Evolutionary conservation across 2,888 invertebrate genomes (phyloP).

Genomic region (Coremacera marginata): DNA sequence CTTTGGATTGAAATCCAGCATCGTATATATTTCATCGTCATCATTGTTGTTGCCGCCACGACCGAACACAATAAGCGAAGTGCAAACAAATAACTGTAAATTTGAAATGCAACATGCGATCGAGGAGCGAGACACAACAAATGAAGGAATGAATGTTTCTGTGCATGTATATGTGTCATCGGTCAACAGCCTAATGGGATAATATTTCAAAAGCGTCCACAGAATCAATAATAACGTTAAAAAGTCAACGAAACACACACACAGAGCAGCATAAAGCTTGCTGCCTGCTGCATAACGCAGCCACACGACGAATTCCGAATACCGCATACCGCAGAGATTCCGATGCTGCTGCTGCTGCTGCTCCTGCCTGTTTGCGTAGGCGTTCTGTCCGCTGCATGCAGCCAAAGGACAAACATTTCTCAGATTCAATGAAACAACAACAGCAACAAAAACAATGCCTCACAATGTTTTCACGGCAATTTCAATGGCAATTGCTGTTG

Average conservation of each 20-base stretch:
- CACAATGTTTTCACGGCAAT: neutral
- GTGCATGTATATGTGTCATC: neutral
- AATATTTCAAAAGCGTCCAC: constrained; percentile 37
- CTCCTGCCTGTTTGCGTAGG: neutral
- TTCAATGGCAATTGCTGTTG: neutral
- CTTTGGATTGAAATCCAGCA: neutral
- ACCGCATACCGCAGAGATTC: neutral
- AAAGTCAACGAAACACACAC: constrained; percentile 9
- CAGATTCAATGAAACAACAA: neutral
- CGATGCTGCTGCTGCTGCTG: neutral
- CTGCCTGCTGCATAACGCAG: neutral
- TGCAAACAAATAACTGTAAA: constrained; percentile 35
- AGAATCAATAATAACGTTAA: constrained; percentile 35
- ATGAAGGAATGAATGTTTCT: neutral
- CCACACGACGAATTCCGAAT: constrained; percentile 1
- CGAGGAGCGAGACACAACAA: neutral
- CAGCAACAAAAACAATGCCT: neutral
- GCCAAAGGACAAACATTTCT: neutral
- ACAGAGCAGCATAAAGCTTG: neutral
- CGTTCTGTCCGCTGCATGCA: neutral
- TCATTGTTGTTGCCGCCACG: constrained; percentile 5
- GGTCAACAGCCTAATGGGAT: constrained; percentile 28
- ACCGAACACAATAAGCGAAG: constrained; percentile 31
- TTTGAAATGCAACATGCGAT: neutral
- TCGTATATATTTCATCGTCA: constrained; percentile 1